Evolutionary conservation across 2,888 invertebrate species (phyloP).

Genomic region (Keiferia lycopersicella): DNA sequence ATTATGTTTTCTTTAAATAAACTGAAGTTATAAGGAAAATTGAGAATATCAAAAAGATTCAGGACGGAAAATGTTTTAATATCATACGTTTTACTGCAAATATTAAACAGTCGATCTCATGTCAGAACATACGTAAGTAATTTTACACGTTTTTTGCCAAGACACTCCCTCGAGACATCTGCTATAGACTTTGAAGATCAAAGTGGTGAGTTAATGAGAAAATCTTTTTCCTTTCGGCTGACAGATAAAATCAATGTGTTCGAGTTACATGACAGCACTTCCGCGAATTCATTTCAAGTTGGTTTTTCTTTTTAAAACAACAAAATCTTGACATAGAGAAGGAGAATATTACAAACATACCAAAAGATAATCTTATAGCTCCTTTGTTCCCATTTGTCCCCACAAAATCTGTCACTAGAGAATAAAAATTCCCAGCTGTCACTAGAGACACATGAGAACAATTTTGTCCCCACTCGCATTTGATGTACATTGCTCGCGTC

Average conservation of each 20-base stretch:
- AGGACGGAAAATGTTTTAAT: neutral
- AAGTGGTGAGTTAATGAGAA: neutral
- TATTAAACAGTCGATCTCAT: neutral
- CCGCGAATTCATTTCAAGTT: too few species aligned
- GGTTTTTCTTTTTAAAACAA: too few species aligned
- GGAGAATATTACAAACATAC: too few species aligned
- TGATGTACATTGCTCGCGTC: too few species aligned
- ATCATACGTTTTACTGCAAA: neutral
- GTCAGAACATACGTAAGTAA: neutral
- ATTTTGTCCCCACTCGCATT: too few species aligned
- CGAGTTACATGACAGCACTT: too few species aligned
- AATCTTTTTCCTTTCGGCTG: conserved; percentile 3
- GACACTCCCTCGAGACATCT: conserved; percentile 15
- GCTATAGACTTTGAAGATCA: conserved; percentile 11
- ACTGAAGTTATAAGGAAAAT: neutral
- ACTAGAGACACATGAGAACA: too few species aligned
- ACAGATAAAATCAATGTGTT: neutral
- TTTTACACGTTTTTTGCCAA: neutral
- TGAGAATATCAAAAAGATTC: neutral
- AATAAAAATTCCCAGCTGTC: too few species aligned
- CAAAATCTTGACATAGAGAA: too few species aligned
- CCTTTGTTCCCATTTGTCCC: too few species aligned
- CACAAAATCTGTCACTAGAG: too few species aligned
- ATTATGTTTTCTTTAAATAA: neutral
- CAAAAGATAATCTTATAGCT: too few species aligned